phyloP scores from a whole-genome alignment of 2,797 vertebrate species.

The Hyperoplus immaculatus region DNA sequence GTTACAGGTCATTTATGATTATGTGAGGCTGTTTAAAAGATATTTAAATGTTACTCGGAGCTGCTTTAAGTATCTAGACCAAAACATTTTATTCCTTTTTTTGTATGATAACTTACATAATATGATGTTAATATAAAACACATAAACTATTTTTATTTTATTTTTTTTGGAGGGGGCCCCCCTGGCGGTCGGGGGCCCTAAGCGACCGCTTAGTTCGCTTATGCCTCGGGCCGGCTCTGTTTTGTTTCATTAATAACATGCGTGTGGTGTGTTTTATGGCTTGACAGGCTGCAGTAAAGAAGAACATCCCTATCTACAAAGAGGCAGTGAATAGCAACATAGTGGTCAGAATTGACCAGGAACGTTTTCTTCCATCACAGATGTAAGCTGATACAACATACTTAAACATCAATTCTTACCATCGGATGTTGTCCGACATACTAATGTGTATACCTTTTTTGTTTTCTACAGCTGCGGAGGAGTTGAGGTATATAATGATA shows the following conservation, averaged over 20 bases:
- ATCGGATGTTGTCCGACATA: not conserved
- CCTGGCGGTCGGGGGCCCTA: no score
- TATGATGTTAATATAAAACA: no score
- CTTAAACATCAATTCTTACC: not conserved
- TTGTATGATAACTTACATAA: no score
- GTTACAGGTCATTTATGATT: no score
- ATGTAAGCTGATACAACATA: slow-evolving; percentile 83
- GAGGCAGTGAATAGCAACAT: slow-evolving; percentile 89
- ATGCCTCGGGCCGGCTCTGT: no score
- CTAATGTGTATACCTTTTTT: not conserved
- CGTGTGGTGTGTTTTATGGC: slow-evolving; percentile 25
- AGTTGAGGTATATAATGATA: slow-evolving; percentile 92
- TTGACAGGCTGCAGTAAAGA: slow-evolving; percentile 89
- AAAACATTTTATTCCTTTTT: no score
- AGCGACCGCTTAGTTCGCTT: no score
- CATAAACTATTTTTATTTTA: no score
- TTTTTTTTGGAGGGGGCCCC: no score
- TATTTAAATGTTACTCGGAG: no score
- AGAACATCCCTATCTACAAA: slow-evolving; percentile 91
- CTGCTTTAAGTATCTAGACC: no score
- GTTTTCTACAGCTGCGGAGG: slow-evolving; percentile 89
- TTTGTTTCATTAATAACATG: not conserved
- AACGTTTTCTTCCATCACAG: slow-evolving; percentile 90
- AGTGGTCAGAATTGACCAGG: slow-evolving; percentile 89
- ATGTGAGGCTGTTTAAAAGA: no score